Base-by-base conservation (phyloP, 2,888 invertebrate genomes). In the Magallana nippona region DNA sequence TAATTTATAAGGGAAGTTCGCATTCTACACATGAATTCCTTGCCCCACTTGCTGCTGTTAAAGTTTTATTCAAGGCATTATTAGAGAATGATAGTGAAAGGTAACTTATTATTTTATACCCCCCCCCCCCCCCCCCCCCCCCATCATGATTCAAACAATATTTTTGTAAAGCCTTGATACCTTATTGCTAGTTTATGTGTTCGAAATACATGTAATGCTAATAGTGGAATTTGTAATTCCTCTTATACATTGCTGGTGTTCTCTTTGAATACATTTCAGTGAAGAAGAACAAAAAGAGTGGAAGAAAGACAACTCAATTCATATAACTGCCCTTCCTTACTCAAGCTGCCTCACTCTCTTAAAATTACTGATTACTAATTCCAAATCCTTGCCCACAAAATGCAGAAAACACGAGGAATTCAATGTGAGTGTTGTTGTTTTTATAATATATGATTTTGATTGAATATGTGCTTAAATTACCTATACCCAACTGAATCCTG, bases 251-350 rank as follows among this genome's bases (percentile, higher is more conserved):
- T 44, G 44, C 44, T 8, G 8, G 8, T 44, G 5, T 8, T 44
- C 44, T 5, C 44, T 44, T 0, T 44, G 8, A 0, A 55, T 79
- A 1, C 8, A n/a, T 15, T 17, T n/a, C n/a, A 44, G 71, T 17
- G 81, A 86, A 3, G 55, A 84, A 79, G 78, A 87, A 55, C 88
- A 87, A 83, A 84, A 84, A 22, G 83, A 84, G 22, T 92, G 92
- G 92, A 87, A 87, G 79, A 90, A 88, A 56, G 92, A 92, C 85
- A 90, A 91, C 80, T 89, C 90, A 19, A 91, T 92, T 2, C 91
- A 92, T 82, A 84, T 88, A n/a, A 83, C 91, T 44, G 84, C 85
- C 10, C 87, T 92, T 10, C 91, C 92, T 62, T 88, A 91, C 83
- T 86, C 89, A 56, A 86, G 91, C 57, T 89, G 90, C 83, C 84